A percentile compares a stretch with the other conserved stretches of the same genome.
Evolutionary conservation across 2,113 vertebrate genomes (phyloP).

Genomic region (Drymodes brunneopygia): DNA sequence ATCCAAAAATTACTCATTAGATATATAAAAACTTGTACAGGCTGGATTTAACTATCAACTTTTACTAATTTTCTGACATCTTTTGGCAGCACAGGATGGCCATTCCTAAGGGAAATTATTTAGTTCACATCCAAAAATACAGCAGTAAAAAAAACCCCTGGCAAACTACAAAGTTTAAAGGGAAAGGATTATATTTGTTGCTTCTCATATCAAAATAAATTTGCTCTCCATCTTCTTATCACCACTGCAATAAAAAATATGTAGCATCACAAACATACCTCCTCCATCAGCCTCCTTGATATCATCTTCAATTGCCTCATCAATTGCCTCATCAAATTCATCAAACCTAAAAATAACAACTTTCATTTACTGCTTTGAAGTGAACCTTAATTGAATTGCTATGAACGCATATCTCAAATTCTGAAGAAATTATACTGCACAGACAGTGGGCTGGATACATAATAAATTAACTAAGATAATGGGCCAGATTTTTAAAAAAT

Average conservation of each 20-base stretch:
- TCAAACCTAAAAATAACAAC: constrained; percentile 84
- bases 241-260: not conserved
- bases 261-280: constrained; percentile 69
- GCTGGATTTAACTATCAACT: not conserved
- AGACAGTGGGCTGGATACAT: not conserved
- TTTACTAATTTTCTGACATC: not conserved
- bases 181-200: not conserved
- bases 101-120: not conserved
- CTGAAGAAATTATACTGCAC: not conserved
- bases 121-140: not conserved
- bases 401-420: not conserved
- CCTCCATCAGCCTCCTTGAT: constrained; percentile 85
- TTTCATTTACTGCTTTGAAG: constrained; percentile 1
- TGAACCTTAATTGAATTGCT: not conserved
- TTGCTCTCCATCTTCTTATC: not conserved
- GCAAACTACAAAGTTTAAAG: not conserved
- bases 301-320: constrained; percentile 97
- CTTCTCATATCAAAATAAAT: not conserved
- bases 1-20: not conserved
- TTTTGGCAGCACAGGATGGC: not conserved
- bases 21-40: not conserved
- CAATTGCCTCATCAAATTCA: constrained; percentile 97
- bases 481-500: not conserved
- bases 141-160: not conserved
- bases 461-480: not conserved